These are phyloP conservation scores for Odontophorus gujanensis DNA, from an alignment of 2,113 vertebrate genomes.

Conservation along the genomic window DNA sequence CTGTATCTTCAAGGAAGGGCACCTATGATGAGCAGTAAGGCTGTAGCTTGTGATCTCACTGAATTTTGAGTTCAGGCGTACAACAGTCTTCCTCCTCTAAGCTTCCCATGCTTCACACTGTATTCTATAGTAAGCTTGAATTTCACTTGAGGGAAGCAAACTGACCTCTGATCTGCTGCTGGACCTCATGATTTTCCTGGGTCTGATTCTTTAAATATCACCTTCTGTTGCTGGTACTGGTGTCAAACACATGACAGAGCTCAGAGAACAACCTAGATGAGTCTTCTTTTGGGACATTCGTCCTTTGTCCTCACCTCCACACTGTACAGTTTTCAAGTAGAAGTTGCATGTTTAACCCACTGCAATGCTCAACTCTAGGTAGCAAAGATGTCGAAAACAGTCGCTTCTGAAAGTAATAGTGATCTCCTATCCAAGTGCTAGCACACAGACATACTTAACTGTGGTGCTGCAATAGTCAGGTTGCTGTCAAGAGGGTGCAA, in stretches of 20 bases:
- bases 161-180: not conserved
- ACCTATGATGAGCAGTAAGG: not conserved
- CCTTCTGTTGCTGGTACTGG: not conserved
- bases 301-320: not conserved
- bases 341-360: not conserved
- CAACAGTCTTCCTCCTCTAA: not conserved
- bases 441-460: not conserved
- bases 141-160: not conserved
- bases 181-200: not conserved
- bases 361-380: not conserved
- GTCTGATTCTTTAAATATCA: not conserved
- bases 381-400: not conserved
- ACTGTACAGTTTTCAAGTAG: not conserved
- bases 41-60: not conserved
- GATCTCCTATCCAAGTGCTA: not conserved
- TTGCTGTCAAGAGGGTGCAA: not conserved
- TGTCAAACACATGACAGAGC: not conserved
- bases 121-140: not conserved
- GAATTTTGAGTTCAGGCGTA: not conserved
- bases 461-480: not conserved
- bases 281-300: rapidly evolving
- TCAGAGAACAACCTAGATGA: not conserved
- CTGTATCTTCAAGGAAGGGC: not conserved
- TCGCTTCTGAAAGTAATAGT: not conserved
- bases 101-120: not conserved